Evolutionary conservation across 1,140 invertebrate species (phyloP).

Genomic region (Metopolophium dirhodum): DNA sequence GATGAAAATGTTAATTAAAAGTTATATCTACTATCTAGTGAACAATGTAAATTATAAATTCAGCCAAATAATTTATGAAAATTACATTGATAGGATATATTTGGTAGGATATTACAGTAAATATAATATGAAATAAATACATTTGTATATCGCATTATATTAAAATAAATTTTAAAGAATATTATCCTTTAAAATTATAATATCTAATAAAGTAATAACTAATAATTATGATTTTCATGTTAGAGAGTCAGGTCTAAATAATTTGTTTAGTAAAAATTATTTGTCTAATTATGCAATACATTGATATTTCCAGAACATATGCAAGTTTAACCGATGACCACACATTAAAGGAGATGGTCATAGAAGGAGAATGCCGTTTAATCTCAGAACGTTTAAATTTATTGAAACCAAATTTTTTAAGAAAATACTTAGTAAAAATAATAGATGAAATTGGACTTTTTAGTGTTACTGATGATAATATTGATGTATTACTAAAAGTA

Average conservation of each 20-base stretch:
- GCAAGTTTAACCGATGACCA: constrained; percentile 40
- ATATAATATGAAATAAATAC: neutral
- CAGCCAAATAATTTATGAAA: neutral
- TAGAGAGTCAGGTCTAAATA: neutral
- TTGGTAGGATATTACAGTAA: neutral
- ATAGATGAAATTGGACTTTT: constrained; percentile 35
- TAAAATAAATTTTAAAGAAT: neutral
- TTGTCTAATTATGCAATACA: neutral
- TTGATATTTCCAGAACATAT: constrained; percentile 28
- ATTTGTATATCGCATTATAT: neutral
- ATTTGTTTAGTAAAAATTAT: neutral
- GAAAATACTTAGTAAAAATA: constrained; percentile 14
- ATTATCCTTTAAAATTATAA: neutral
- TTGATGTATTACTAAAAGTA: constrained; percentile 21
- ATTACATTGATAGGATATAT: neutral
- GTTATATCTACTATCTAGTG: too few species aligned
- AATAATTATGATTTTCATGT: neutral
- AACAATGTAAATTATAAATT: too few species aligned
- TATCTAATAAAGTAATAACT: neutral
- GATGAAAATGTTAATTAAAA: too few species aligned
- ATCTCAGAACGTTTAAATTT: constrained; percentile 39
- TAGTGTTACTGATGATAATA: constrained; percentile 16
- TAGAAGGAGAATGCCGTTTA: constrained; percentile 51
- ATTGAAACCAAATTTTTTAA: constrained; percentile 28
- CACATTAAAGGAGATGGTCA: neutral